These are phyloP conservation scores for Probaryconus sp. DNA, from an alignment of 1,140 invertebrate genomes.

Conservation along the genomic window DNA sequence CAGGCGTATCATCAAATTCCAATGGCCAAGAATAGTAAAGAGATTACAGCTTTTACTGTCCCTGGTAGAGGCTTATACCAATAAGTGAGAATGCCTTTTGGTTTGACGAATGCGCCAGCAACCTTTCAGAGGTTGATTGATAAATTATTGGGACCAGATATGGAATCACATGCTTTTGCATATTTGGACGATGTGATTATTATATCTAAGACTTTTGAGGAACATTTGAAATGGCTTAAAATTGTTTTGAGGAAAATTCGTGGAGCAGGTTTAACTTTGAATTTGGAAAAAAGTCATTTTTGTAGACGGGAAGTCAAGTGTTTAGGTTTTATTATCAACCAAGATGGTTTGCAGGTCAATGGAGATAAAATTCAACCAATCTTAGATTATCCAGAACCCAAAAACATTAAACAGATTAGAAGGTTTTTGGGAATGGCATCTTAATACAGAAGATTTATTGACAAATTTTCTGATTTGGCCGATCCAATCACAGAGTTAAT, in stretches of 20 bases:
- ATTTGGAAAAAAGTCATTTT: conserved; percentile 57
- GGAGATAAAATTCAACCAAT: conserved; percentile 62
- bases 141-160: neutral
- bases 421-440: conserved; percentile 59
- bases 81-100: neutral
- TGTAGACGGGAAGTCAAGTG: conserved; percentile 49
- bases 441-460: conserved; percentile 59
- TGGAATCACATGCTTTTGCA: conserved; percentile 3
- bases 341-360: conserved; percentile 51
- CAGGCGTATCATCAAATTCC: neutral
- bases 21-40: neutral
- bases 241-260: conserved; percentile 27
- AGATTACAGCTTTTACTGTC: neutral
- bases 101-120: neutral
- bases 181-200: conserved; percentile 31
- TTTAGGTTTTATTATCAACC: conserved; percentile 61
- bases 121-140: conserved; percentile 8
- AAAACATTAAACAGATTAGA: conserved; percentile 47
- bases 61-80: neutral
- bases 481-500: conserved; percentile 17
- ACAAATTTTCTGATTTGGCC: conserved; percentile 13
- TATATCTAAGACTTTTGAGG: conserved; percentile 11
- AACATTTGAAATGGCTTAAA: conserved; percentile 47
- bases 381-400: conserved; percentile 55
- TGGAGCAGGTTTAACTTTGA: conserved; percentile 35